phyloP scores from a whole-genome alignment of 2,113 vertebrate genomes.

The Polypterus senegalus region DNA sequence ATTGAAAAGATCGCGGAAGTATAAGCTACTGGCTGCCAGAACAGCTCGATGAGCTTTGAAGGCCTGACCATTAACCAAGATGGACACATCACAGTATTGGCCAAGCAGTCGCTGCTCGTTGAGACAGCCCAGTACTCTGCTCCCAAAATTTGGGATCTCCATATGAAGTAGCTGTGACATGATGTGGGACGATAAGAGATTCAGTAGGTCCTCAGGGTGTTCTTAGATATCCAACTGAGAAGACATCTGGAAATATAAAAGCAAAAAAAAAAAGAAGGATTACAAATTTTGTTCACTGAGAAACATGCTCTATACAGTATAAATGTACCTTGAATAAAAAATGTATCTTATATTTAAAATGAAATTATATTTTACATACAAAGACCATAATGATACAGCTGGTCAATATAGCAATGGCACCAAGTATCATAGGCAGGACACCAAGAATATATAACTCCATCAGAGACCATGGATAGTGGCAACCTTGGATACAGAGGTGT shows the following conservation, averaged over 20 bases:
- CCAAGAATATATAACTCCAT: too few species aligned
- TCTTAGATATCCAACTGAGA: constrained; percentile 43
- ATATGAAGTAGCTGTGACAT: constrained; percentile 97
- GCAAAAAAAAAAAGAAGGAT: constrained; percentile 6
- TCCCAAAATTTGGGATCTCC: constrained; percentile 97
- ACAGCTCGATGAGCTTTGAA: constrained; percentile 94
- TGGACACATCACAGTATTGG: constrained; percentile 96
- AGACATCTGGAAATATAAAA: constrained; percentile 58
- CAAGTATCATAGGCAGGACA: too few species aligned
- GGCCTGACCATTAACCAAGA: constrained; percentile 91
- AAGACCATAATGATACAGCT: too few species aligned
- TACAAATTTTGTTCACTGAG: background rate
- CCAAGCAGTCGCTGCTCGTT: constrained; percentile 92
- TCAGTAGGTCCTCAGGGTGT: constrained; percentile 44
- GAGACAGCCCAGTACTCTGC: constrained; percentile 85
- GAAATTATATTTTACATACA: too few species aligned
- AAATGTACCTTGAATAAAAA: too few species aligned
- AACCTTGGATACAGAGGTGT: too few species aligned
- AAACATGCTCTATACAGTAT: too few species aligned
- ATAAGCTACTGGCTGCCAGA: constrained; percentile 91
- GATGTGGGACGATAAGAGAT: constrained; percentile 34
- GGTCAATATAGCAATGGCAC: too few species aligned
- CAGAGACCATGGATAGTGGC: too few species aligned
- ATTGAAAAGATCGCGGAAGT: constrained; percentile 92
- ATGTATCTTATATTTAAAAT: too few species aligned